Evolutionary conservation across 2,113 vertebrate genomes (phyloP).

Genomic region (Balaeniceps rex): DNA sequence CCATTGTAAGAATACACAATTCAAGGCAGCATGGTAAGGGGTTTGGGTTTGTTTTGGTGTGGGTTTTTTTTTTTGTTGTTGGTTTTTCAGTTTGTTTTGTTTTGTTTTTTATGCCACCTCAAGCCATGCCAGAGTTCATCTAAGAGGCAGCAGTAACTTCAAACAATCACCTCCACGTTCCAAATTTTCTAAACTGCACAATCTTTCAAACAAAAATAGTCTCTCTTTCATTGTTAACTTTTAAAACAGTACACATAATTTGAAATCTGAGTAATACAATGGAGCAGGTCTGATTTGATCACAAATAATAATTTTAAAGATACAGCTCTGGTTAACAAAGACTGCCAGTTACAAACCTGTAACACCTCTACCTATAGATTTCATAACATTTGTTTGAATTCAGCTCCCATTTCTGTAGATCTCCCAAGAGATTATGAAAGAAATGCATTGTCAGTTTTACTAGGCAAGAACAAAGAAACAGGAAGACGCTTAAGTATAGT

Average conservation of each 20-base stretch:
- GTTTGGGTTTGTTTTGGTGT: neutral
- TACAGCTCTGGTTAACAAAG: neutral
- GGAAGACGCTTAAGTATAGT: neutral
- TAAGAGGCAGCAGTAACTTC: neutral
- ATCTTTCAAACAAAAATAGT: neutral
- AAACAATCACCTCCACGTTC: neutral
- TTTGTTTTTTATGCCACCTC: neutral
- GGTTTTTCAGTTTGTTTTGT: too few relatives aligned
- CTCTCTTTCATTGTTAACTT: neutral
- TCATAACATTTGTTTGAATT: neutral
- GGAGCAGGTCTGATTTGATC: neutral
- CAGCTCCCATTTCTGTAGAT: neutral
- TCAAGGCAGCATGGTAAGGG: neutral
- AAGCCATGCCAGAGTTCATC: neutral
- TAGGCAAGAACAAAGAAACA: neutral
- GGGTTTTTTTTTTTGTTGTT: too few relatives aligned
- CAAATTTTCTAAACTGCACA: neutral
- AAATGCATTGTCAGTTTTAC: neutral
- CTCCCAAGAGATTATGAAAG: neutral
- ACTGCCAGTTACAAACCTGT: neutral
- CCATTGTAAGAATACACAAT: neutral
- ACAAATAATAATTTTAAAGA: neutral
- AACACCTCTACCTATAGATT: neutral
- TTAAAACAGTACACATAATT: neutral
- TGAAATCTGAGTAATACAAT: neutral